Base-by-base conservation (phyloP, 2,797 vertebrate species). In the Sebastes diploproa region DNA sequence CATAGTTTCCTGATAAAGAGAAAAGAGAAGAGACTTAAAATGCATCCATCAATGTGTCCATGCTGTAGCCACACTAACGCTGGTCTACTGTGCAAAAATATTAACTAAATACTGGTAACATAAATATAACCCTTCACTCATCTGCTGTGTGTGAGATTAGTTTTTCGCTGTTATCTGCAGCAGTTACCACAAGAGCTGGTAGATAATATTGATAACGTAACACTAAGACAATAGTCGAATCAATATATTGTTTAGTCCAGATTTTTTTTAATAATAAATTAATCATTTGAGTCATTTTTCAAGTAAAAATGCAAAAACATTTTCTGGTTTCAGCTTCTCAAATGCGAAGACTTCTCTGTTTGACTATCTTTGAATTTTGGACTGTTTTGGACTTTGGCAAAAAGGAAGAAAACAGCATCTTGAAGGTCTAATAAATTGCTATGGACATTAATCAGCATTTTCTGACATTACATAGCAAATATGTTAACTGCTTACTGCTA, bases 1-100 rank as follows among this genome's bases (percentile, higher is more conserved):
- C 84, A 95, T 25, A 2, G 84, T 11, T 75, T 94, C 92, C 94
- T 95, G 52, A 20, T 32, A 72, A 3, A 62, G 12, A 64, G 10
- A 59, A 71, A 62, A n/a, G 2, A 64, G 7, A 12, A 56, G 16
- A 1, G 1, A 74, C 2, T 71, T 55, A n/a, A 58, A 46, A 69
- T 16, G 1, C 16, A 72, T 52, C 4, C 8, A 63, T 52, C 12
- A 56, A n/a, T 50, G 29, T 18, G 52, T 6, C n/a, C 6, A 14
- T 13, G 6, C 30, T 46, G 13, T 8, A 18, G 20, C 9, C 52
- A 29, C 22, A 74, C 1, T 1, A 42, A 27, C 4, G 10, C 4
- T 16, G 2, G n/a, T 6, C 27, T 54, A 25, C 58, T 18, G 18
- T 27, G 42, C 29, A 63, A 12, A 61, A 22, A 6, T 23, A 23